Evolutionary conservation across 2,113 vertebrate genomes (phyloP).

Genomic region (Cromileptes altivelis): DNA sequence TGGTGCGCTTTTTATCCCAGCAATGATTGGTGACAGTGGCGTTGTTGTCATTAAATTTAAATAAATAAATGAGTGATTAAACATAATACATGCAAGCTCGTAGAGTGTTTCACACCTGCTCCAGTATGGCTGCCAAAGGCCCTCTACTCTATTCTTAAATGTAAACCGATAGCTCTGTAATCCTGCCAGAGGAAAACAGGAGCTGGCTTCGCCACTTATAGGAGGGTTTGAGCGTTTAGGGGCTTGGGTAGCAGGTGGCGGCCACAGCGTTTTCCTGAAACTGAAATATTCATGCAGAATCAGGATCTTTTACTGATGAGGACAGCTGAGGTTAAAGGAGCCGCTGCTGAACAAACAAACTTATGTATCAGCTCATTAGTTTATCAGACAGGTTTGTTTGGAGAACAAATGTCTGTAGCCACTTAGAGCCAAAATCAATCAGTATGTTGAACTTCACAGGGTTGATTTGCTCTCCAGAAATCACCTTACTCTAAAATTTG

Average conservation of each 20-base stretch:
- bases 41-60: slow-evolving; percentile 12
- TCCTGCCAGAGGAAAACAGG: slow-evolving; percentile 19
- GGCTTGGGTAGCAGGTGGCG: slow-evolving; percentile 41
- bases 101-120: slow-evolving; percentile 47
- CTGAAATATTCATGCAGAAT: slow-evolving; percentile 76
- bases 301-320: slow-evolving; percentile 27
- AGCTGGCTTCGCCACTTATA: slow-evolving; percentile 26
- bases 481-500: neutral
- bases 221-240: slow-evolving; percentile 25
- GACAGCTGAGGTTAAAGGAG: slow-evolving; percentile 34
- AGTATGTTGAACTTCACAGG: neutral
- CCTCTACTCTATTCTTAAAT: slow-evolving; percentile 5
- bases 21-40: neutral
- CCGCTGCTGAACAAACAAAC: neutral
- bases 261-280: slow-evolving; percentile 30
- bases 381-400: slow-evolving; percentile 23
- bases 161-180: slow-evolving; percentile 54
- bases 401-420: neutral
- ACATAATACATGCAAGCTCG: neutral
- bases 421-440: slow-evolving; percentile 3
- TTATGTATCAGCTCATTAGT: slow-evolving; percentile 6
- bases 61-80: neutral
- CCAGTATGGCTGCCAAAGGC: neutral
- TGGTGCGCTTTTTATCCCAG: neutral
- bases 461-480: neutral